These are phyloP conservation scores for Hyla sarda DNA, from an alignment of 2,113 vertebrate species.

Conservation along the genomic window DNA sequence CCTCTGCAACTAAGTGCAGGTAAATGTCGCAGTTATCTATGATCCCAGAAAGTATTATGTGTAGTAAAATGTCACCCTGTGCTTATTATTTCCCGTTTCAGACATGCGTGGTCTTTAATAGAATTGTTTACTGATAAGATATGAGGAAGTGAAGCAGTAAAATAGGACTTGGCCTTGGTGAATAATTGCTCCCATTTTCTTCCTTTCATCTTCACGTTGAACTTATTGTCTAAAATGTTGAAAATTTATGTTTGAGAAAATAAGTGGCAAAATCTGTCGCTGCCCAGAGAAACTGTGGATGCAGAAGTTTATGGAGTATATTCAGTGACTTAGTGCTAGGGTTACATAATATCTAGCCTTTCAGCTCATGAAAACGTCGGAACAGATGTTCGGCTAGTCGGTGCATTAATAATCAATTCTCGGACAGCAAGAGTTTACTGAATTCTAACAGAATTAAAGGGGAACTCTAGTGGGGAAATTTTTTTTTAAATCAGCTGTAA, in stretches of 20 bases:
- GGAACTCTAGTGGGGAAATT: too few species aligned
- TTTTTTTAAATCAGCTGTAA: too few species aligned
- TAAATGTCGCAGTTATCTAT: neutral
- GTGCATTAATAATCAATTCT: neutral
- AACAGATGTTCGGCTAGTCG: too few species aligned
- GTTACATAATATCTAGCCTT: neutral
- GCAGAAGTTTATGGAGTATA: neutral
- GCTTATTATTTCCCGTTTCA: neutral
- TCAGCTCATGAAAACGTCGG: too few species aligned
- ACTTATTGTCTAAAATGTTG: neutral
- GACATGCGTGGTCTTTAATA: neutral
- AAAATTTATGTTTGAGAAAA: neutral
- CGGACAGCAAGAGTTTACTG: neutral
- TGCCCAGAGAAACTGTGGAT: neutral
- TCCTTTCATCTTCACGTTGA: neutral
- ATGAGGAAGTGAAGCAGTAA: neutral
- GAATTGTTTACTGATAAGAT: too few species aligned
- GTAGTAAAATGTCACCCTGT: neutral
- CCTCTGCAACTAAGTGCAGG: neutral
- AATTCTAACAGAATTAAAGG: neutral
- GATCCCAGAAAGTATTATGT: neutral
- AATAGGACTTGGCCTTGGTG: neutral
- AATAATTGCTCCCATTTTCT: neutral
- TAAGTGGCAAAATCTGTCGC: neutral
- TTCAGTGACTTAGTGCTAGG: neutral